Evolutionary conservation across 2,113 vertebrate genomes (phyloP).

Genomic region (Phoenicopterus ruber): DNA sequence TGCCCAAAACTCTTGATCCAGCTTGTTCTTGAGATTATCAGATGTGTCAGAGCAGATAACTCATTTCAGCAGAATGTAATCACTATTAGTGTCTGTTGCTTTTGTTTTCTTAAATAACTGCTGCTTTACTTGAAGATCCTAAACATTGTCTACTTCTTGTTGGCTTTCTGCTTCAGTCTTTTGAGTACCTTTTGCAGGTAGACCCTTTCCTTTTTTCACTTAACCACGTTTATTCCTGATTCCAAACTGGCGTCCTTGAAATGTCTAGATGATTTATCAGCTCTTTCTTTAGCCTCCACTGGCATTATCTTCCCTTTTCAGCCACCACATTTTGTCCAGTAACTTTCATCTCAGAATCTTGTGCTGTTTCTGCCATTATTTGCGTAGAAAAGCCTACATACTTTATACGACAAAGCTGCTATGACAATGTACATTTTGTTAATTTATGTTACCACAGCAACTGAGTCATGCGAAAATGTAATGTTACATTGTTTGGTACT

Average conservation of each 20-base stretch:
- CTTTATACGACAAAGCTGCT: not conserved
- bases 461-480: not conserved
- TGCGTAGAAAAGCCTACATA: not conserved
- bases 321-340: not conserved
- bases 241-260: not conserved
- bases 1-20: not conserved
- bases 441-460: slow-evolving; percentile 52
- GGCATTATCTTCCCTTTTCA: not conserved
- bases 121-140: not conserved
- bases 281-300: not conserved
- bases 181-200: not conserved
- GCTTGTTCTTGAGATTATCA: not conserved
- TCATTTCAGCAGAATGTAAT: not conserved
- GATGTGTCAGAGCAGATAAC: not conserved
- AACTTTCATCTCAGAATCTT: not conserved
- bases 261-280: not conserved
- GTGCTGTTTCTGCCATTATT: not conserved
- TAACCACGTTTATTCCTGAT: not conserved
- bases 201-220: not conserved
- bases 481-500: not conserved
- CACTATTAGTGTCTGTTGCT: not conserved
- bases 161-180: not conserved
- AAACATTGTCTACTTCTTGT: not conserved
- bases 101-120: not conserved
- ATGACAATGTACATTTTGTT: not conserved